Evolutionary conservation across 2,888 invertebrate genomes (phyloP).

Genomic region (Papilio protenor): DNA sequence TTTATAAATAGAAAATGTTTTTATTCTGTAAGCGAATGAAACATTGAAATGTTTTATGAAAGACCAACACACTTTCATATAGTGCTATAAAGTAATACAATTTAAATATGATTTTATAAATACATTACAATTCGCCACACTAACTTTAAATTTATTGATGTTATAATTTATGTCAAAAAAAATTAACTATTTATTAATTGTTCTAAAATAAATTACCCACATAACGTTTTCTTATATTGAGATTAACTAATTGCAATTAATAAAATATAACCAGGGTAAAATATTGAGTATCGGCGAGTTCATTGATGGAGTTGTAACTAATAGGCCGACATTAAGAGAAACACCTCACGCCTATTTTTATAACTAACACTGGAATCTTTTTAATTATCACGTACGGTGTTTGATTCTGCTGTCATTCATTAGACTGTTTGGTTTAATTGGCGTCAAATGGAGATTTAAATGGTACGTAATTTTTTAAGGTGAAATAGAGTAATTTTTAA

Average conservation of each 20-base stretch:
- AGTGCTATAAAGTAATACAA: not conserved
- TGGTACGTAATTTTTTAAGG: conserved; percentile 1
- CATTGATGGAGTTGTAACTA: conserved; percentile 39
- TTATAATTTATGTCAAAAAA: not conserved
- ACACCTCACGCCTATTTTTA: conserved; percentile 39
- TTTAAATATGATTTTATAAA: too few species aligned
- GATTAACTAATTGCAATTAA: not conserved
- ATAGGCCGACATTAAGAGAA: conserved; percentile 33
- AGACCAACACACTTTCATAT: not conserved
- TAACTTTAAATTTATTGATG: not conserved
- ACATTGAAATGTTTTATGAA: not conserved
- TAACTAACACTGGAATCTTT: conserved; percentile 27
- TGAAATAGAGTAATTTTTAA: not conserved
- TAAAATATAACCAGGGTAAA: not conserved
- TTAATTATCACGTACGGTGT: conserved; percentile 41
- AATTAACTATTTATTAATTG: not conserved
- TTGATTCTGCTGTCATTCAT: conserved; percentile 27
- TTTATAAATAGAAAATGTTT: too few species aligned
- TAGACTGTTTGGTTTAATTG: conserved; percentile 5
- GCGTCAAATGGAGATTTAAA: conserved; percentile 3
- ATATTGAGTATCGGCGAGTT: conserved; percentile 21
- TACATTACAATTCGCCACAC: not conserved
- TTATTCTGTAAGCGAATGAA: not conserved
- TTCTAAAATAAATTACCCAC: not conserved
- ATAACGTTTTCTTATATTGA: conserved; percentile 2